Percentiles rank a stretch among this genome's conserved stretches.
Conservation (phyloP, 2,888 invertebrate species). For the Notocelia uddmanniana region DNA sequence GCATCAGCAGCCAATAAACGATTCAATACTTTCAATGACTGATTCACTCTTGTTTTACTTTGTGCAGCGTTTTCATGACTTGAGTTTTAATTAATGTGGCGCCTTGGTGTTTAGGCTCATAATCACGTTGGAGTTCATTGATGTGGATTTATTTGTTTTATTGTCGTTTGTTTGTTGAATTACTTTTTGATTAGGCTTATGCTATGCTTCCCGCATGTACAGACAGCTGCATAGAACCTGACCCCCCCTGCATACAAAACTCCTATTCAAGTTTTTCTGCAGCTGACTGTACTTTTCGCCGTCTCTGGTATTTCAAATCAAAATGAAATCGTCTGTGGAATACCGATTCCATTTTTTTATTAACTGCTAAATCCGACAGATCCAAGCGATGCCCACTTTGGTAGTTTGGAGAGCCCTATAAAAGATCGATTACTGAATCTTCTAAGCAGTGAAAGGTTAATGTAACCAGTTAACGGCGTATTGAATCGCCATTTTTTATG, state of each 20-base stretch:
- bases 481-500: constrained; percentile 72
- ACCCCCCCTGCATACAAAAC: no score
- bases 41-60: constrained; percentile 52
- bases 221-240: no score
- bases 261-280: no score
- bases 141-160: neutral
- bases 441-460: constrained; percentile 76
- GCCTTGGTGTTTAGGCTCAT: neutral
- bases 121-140: neutral
- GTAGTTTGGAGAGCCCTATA: constrained; percentile 23
- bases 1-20: constrained; percentile 68
- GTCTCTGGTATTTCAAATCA: no score
- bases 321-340: no score
- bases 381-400: neutral
- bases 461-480: constrained; percentile 72
- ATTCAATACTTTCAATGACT: constrained; percentile 57
- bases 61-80: constrained; percentile 22
- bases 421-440: constrained; percentile 71
- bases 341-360: neutral
- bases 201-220: no score
- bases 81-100: constrained; percentile 29
- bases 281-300: no score
- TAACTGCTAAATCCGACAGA: no score
- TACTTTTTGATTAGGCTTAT: neutral
- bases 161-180: neutral